Conservation (phyloP, 1,140 invertebrate genomes). For the Drosophila arawakana region DNA sequence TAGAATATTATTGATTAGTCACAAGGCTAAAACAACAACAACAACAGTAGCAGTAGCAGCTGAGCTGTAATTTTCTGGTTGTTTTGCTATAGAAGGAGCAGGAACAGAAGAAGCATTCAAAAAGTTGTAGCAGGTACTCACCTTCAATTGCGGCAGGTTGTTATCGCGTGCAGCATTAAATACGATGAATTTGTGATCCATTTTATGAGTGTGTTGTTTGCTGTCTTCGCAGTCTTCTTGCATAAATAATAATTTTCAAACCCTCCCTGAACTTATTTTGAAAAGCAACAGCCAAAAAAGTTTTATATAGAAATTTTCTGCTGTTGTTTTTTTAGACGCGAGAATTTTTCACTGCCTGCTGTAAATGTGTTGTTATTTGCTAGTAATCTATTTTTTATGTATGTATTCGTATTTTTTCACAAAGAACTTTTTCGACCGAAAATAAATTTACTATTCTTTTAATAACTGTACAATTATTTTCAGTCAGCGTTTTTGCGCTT, state of each 20-base stretch:
- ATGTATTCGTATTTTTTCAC: conserved; percentile 32
- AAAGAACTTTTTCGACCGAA: conserved; percentile 48
- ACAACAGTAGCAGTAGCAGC: conserved; percentile 20
- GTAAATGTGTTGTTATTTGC: conserved; percentile 30
- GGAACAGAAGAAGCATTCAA: background rate
- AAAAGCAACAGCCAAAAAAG: conserved; percentile 39
- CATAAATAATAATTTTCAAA: conserved; percentile 42
- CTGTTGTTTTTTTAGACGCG: conserved; percentile 35
- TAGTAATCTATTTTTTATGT: conserved; percentile 32
- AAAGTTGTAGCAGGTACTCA: conserved; percentile 50
- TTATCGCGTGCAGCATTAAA: conserved; percentile 82
- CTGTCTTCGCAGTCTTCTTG: conserved; percentile 38
- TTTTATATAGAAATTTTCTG: conserved; percentile 42
- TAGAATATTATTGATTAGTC: conserved; percentile 81
- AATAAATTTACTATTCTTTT: conserved; percentile 53
- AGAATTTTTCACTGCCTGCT: conserved; percentile 41
- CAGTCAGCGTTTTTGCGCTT: conserved; percentile 36
- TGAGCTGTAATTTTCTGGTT: conserved; percentile 16
- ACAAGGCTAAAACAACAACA: conserved; percentile 65
- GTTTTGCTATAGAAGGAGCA: no score
- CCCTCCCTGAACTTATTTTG: conserved; percentile 20
- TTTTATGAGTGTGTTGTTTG: conserved; percentile 50
- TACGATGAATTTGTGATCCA: conserved; percentile 82
- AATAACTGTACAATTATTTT: conserved; percentile 52
- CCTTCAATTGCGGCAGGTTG: conserved; percentile 78